Percentiles rank a stretch among this genome's conserved stretches.
Evolutionary conservation across 2,113 vertebrate genomes (phyloP).

Genomic region (Nothoprocta perdicaria): DNA sequence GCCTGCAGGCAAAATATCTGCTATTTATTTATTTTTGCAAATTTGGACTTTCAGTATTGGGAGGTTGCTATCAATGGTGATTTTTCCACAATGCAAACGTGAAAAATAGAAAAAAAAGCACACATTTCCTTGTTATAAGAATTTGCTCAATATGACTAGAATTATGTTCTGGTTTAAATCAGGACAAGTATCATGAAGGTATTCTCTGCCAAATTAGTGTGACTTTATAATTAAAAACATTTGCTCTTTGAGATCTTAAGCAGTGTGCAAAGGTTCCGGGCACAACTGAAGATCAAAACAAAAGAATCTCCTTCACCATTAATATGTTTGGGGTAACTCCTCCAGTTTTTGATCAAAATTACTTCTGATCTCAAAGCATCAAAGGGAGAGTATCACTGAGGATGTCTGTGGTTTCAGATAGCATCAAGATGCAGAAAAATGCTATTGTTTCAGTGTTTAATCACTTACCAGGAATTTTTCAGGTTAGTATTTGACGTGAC

Average conservation of each 20-base stretch:
- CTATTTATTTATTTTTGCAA: background rate
- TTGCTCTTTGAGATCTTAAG: background rate
- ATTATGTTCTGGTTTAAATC: background rate
- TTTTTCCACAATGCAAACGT: background rate
- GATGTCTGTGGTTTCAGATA: constrained; percentile 26
- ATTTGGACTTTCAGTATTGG: background rate
- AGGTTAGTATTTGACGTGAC: constrained; percentile 2
- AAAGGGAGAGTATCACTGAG: constrained; percentile 21
- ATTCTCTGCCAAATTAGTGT: background rate
- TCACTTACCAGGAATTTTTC: constrained; percentile 67
- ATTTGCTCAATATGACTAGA: background rate
- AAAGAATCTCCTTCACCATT: background rate
- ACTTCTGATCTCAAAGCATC: constrained; percentile 19
- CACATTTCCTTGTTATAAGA: background rate
- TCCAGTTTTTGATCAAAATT: background rate
- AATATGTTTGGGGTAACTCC: background rate
- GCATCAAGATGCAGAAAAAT: background rate
- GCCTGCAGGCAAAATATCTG: background rate
- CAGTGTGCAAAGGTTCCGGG: background rate
- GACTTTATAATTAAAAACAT: background rate
- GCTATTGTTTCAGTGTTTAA: constrained; percentile 19
- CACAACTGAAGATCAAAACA: constrained; percentile 1
- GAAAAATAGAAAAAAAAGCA: background rate
- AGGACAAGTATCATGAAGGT: background rate
- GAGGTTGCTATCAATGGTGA: background rate